Evolutionary conservation across 2,113 vertebrate genomes (phyloP).

Genomic region (Tichodroma muraria): DNA sequence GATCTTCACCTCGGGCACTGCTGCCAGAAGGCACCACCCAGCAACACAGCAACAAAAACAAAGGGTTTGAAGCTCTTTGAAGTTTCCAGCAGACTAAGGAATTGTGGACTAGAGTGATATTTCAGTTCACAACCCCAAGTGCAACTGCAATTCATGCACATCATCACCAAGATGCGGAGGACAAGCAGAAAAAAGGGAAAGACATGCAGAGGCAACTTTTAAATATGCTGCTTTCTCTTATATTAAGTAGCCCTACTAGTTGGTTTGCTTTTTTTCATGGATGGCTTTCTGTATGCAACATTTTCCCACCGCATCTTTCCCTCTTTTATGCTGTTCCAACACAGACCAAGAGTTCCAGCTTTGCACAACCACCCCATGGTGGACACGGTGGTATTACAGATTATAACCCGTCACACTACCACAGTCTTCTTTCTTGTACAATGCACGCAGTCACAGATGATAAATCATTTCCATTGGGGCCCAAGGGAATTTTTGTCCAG

Average conservation of each 20-base stretch:
- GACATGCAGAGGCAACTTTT: neutral
- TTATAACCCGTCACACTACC: neutral
- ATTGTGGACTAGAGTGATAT: neutral
- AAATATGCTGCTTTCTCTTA: neutral
- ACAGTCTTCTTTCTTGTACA: neutral
- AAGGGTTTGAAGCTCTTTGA: neutral
- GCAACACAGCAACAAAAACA: neutral
- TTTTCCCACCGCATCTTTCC: neutral
- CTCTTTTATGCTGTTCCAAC: neutral
- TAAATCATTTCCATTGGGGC: neutral
- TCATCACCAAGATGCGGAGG: neutral
- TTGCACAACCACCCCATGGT: neutral
- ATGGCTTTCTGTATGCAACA: neutral
- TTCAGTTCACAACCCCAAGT: neutral
- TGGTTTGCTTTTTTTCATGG: neutral
- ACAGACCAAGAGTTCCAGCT: neutral
- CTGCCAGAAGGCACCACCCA: neutral
- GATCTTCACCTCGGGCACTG: neutral
- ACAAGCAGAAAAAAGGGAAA: neutral
- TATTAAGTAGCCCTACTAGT: neutral
- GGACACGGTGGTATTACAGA: too few species aligned
- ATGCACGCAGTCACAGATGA: fast-evolving
- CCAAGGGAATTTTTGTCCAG: neutral
- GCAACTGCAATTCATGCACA: neutral
- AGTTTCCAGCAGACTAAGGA: neutral